Base-by-base conservation (phyloP, 1,140 invertebrate species). In the Drosophila melanica region DNA sequence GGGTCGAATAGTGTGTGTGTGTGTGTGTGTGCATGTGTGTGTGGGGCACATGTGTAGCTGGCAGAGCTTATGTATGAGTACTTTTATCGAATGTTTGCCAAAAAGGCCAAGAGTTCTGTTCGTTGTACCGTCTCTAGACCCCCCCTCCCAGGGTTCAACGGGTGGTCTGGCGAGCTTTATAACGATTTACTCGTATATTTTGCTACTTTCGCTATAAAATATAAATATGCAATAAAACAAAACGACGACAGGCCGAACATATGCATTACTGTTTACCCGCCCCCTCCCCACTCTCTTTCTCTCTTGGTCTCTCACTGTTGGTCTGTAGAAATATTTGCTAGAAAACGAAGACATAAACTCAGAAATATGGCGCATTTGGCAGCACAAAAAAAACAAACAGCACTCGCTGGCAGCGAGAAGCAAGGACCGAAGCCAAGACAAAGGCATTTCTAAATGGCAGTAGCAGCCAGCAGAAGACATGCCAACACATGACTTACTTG, bases 141-240 rank as follows among this genome's bases (percentile, higher is more conserved):
- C 58, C 27, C 37, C 10, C 50, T 12, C n/a, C 14, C 23, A 20
- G 59, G 12, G 18, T 30, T 9, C 41, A 14, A 27, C 18, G 14
- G 35, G 27, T 23, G 60, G n/a, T 65, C 30, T 55, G 67, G 58
- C 35, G 20, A 53, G 70, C 69, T 66, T 75, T 78, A 69, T 75
- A 89, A 71, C 82, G 84, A 87, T 89, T 87, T 87, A 72, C 54
- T 72, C 69, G 69, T 72, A 89, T 89, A 89, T 87, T 89, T 82
- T 89, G 79, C 82, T 87, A 87, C 82, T 89, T 89, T 87, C 64
- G 84, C 79, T 87, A 87, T 84, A 89, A 87, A 89, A 87, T 84
- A 87, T 87, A 87, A 89, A 87, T 87, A 89, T 87, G 84, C 84
- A 89, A 87, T 87, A 87, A 87, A 87, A 87, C 84, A 87, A 86